Base-by-base conservation (phyloP, 2,797 vertebrate genomes). In the Girardinus metallicus region DNA sequence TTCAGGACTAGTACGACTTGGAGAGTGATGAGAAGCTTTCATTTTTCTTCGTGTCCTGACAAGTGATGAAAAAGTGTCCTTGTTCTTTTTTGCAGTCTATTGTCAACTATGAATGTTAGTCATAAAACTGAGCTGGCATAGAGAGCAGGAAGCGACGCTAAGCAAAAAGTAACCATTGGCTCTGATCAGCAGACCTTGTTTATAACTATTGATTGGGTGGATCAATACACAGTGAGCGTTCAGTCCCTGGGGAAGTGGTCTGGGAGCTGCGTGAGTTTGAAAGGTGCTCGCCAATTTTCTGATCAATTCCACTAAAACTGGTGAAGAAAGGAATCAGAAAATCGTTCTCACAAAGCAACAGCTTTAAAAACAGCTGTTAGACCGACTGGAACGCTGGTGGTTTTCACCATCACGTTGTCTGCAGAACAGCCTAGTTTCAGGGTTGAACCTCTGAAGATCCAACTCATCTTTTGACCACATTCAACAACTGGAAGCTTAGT, bases 141-240 rank as follows among this genome's bases (percentile, higher is more conserved):
- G n/a, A 44, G 4, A 34, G 51, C 55, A 13, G 74, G 43, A 43
- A 79, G 76, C 60, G 43, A 79, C 73, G 73, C 53, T 60, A n/a
- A 13, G 39, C 53, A 6, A 75, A 78, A 84, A 77, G 31, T 77
- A 81, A 90, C 91, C 85, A 74, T 84, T 91, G 49, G 34, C 53
- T 86, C 74, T 79, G 86, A 90, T 91, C 77, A 73, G 62, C 75
- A 80, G 68, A 78, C 62, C 49, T 64, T 60, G 85, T 86, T 90
- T 82, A 89, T 74, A 85, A 77, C 44, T 80, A 83, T 85, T 44
- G 81, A 84, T 29, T 66, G 51, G 62, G 39, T 11, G 18, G 85
- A 84, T 93, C 89, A 78, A 93, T 90, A 85, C 64, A 66, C 84
- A 43, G 91, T 76, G 78, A 84, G 87, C 12, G 80, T 82, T 83